These are phyloP conservation scores for Struthidea cinerea DNA, from an alignment of 2,113 vertebrate species.

Conservation along the genomic window DNA sequence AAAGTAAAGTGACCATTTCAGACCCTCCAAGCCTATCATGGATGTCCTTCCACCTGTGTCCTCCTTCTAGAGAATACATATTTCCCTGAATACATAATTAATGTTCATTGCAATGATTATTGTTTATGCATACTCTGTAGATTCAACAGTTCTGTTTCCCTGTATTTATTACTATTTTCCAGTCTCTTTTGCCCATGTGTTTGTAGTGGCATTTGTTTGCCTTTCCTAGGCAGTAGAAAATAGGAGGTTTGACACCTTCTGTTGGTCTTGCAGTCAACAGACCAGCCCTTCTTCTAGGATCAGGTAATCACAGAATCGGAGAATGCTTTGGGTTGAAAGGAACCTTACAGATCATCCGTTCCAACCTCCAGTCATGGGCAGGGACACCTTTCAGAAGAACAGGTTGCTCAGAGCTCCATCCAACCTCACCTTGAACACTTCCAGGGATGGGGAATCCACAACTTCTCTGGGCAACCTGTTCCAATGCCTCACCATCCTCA, in stretches of 20 bases:
- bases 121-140: not conserved
- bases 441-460: not conserved
- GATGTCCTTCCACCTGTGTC: not conserved
- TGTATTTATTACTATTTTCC: not conserved
- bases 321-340: not conserved
- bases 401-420: not conserved
- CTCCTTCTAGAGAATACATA: not conserved
- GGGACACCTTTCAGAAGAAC: not conserved
- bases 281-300: not conserved
- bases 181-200: not conserved
- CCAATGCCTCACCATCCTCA: not conserved
- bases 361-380: not conserved
- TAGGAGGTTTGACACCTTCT: not conserved
- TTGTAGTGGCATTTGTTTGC: not conserved
- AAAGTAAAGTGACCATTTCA: not conserved
- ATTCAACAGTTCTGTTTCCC: not conserved
- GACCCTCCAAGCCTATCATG: not conserved
- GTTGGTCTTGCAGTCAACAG: not conserved
- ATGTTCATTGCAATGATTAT: not conserved
- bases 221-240: not conserved
- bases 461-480: not conserved
- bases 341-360: not conserved
- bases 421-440: not conserved
- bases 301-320: not conserved
- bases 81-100: not conserved